Evolutionary conservation across 2,113 vertebrate genomes (phyloP), one percentile per base, ranked within the genome.

Genomic region (Benitochromis conjunctus): DNA sequence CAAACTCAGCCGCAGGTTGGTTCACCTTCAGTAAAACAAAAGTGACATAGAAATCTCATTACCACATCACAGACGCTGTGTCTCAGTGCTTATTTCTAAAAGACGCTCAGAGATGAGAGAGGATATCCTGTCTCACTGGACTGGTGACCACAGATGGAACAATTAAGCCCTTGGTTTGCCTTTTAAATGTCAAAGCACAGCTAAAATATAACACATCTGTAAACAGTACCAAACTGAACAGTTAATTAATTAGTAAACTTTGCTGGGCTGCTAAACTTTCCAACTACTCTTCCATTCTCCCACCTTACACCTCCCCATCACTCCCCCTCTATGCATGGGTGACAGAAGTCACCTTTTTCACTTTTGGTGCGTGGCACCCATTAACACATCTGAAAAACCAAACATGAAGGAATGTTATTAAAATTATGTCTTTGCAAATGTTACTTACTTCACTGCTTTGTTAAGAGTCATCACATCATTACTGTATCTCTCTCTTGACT

Each of bases 81-180:
- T 9, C 12, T 69, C 46, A 10, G 13, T 13, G 21, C 19, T 77
- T 55, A 62, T 7, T 41, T 84, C 53, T 53, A 1, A 53, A 29
- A 71, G 9, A 6, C 1, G 46, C 12, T 51, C 4, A 57, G 34
- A 79, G 64, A 24, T 55, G 54, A 84, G 62, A 79, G 71, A 92
- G 92, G 84, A 96, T 54, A 90, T 96, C 96, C 95, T 95, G 96
- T 94, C 80, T 87, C 46, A 58, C 71, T 87, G 87, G 93, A 92
- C 94, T 2, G 29, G 87, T 81, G 93, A 92, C 95, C 95, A 94
- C 95, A 94, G 51, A 51, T 78, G n/a, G 36, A 91, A 83, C 76
- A 2, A 18, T 51, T 16, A 3, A 41, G 7, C 5, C 9, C 14
- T 4, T 34, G 38, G 71, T 36, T 53, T 84, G 81, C 80, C 19